phyloP scores from a whole-genome alignment of 2,113 vertebrate genomes.

The Amblyopsis rosae region DNA sequence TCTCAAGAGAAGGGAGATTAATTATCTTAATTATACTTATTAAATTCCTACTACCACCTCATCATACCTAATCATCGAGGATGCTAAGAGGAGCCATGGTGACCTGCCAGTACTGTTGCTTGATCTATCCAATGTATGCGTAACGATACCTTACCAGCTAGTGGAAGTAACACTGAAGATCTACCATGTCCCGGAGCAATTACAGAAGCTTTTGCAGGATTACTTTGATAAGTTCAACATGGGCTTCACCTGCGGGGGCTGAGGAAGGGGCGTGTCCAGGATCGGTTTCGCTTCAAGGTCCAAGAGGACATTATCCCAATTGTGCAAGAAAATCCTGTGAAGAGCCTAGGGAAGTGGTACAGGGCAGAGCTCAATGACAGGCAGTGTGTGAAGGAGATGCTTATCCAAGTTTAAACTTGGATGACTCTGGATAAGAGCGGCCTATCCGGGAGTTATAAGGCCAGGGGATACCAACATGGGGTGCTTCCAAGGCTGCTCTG shows the following conservation, averaged over 20 bases:
- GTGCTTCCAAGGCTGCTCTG: too few species aligned
- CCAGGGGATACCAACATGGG: too few species aligned
- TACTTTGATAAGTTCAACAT: conserved; percentile 9
- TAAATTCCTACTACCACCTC: too few species aligned
- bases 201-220: neutral
- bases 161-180: neutral
- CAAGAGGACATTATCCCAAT: conserved; percentile 2
- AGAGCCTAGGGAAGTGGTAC: conserved; percentile 15
- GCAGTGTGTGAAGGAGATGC: neutral
- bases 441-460: neutral
- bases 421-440: neutral
- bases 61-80: neutral
- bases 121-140: conserved; percentile 17
- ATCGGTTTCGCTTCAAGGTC: conserved; percentile 18
- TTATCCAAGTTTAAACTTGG: neutral
- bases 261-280: conserved; percentile 6
- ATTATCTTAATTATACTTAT: too few species aligned
- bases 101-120: conserved; percentile 20
- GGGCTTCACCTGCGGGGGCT: conserved; percentile 6
- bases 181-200: neutral
- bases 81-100: neutral
- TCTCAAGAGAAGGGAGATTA: too few species aligned
- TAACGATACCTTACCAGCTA: conserved; percentile 10
- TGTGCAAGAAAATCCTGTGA: conserved; percentile 11
- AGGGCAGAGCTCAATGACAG: neutral